Percentiles rank a stretch among this genome's conserved stretches.
These are phyloP conservation scores for Threskiornis aethiopicus DNA, from an alignment of 2,797 vertebrate species.

Conservation along the genomic window DNA sequence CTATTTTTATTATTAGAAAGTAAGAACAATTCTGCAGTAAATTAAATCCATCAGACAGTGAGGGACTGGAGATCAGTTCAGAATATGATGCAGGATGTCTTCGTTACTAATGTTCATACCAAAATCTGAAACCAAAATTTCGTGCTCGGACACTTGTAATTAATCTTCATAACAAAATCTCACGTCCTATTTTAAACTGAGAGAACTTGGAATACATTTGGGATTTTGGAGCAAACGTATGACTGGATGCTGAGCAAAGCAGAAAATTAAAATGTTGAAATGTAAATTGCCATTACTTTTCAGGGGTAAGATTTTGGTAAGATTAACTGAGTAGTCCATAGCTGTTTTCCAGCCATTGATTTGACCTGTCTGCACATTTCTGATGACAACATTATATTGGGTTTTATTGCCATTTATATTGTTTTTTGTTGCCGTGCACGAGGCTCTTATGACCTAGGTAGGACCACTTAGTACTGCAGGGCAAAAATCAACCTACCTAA, in stretches of 20 bases:
- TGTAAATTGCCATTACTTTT: not conserved
- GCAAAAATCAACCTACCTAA: not conserved
- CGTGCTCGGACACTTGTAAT: not conserved
- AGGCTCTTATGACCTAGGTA: not conserved
- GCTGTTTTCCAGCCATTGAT: not conserved
- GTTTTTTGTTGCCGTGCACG: not conserved
- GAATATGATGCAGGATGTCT: not conserved
- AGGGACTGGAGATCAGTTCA: not conserved
- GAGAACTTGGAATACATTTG: not conserved
- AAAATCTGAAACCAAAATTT: not conserved
- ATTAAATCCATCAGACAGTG: not conserved
- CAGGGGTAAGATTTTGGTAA: not conserved
- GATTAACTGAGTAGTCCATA: not conserved
- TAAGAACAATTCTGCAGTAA: not conserved
- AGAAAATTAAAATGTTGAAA: not conserved
- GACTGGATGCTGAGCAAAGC: not conserved
- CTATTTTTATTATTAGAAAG: constrained; percentile 20
- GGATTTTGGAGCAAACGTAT: not conserved
- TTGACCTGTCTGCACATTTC: not conserved
- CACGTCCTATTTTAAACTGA: not conserved
- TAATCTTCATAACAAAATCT: not conserved
- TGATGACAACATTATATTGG: not conserved
- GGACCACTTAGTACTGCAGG: not conserved
- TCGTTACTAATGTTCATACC: not conserved
- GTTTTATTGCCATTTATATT: not conserved